Conservation (phyloP, 2,113 vertebrate genomes). For the Monopterus albus region DNA sequence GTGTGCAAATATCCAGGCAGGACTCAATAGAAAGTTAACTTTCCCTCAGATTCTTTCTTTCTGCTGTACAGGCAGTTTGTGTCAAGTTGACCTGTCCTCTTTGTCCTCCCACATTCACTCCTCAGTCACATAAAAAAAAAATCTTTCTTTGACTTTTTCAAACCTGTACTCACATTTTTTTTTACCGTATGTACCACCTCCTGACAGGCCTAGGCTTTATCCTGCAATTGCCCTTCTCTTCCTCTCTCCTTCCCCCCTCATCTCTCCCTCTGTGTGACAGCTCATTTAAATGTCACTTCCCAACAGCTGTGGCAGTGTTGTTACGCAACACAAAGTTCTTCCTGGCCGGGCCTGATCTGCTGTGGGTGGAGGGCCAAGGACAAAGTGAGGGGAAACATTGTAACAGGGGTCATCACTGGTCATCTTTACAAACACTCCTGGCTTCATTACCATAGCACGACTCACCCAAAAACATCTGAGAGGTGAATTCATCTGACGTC, state of each 20-base stretch:
- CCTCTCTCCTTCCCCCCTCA: slow-evolving; percentile 5
- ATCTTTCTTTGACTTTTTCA: slow-evolving; percentile 5
- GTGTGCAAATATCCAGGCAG: not conserved
- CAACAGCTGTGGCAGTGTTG: slow-evolving; percentile 62
- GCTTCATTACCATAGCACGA: slow-evolving; percentile 50
- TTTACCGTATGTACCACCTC: slow-evolving; percentile 32
- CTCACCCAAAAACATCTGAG: slow-evolving; percentile 9
- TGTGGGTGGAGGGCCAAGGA: not conserved
- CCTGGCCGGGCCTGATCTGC: not conserved
- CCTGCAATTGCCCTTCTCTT: slow-evolving; percentile 24
- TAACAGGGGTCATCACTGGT: slow-evolving; percentile 48
- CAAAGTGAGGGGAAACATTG: not conserved
- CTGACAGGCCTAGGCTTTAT: slow-evolving; percentile 18
- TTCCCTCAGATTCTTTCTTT: not conserved
- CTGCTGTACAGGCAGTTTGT: not conserved
- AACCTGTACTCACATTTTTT: slow-evolving; percentile 13
- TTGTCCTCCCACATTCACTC: slow-evolving; percentile 12
- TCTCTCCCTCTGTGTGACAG: slow-evolving; percentile 38
- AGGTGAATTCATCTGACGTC: not conserved
- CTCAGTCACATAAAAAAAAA: slow-evolving; percentile 2
- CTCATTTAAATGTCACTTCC: slow-evolving; percentile 73
- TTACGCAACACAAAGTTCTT: slow-evolving; percentile 60
- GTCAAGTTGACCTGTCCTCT: slow-evolving; percentile 20
- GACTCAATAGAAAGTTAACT: slow-evolving; percentile 25
- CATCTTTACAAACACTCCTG: slow-evolving; percentile 39